Evolutionary conservation across 2,113 vertebrate genomes (phyloP).

Genomic region (Antennarius striatus): DNA sequence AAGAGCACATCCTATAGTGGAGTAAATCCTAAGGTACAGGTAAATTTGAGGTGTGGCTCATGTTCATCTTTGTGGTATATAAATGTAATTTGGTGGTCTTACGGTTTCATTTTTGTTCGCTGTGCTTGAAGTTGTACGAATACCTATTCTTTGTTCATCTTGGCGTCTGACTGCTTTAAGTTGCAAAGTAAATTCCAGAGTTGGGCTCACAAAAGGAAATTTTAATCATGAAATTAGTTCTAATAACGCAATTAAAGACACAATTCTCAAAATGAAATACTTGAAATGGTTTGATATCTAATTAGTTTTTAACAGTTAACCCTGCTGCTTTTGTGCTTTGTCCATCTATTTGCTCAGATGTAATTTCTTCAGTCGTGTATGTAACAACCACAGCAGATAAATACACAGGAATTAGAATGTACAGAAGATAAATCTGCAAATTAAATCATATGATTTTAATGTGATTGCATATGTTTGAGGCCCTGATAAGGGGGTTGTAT

Average conservation of each 20-base stretch:
- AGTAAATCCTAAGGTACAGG: constrained; percentile 63
- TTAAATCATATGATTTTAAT: not conserved
- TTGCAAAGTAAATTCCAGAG: constrained; percentile 5
- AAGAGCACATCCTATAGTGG: constrained; percentile 27
- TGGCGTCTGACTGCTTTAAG: constrained; percentile 3
- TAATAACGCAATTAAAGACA: not conserved
- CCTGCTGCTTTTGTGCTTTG: constrained; percentile 32
- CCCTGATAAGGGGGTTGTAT: not conserved
- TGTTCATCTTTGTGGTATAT: constrained; percentile 29
- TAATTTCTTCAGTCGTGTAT: constrained; percentile 12
- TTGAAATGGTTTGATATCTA: constrained; percentile 24
- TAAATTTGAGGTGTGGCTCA: constrained; percentile 30
- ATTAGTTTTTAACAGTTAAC: constrained; percentile 18
- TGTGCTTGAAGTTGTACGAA: constrained; percentile 19
- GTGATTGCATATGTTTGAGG: not conserved
- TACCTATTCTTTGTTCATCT: constrained; percentile 18
- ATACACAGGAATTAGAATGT: not conserved
- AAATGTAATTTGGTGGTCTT: constrained; percentile 33
- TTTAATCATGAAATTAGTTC: constrained; percentile 14
- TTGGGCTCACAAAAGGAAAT: constrained; percentile 40
- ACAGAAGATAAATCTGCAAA: not conserved
- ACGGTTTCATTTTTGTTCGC: constrained; percentile 43
- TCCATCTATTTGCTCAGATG: constrained; percentile 17
- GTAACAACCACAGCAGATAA: constrained; percentile 15
- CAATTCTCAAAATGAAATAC: not conserved